These are phyloP conservation scores for Platysternon megacephalum DNA, from an alignment of 2,113 vertebrate species.

Conservation along the genomic window DNA sequence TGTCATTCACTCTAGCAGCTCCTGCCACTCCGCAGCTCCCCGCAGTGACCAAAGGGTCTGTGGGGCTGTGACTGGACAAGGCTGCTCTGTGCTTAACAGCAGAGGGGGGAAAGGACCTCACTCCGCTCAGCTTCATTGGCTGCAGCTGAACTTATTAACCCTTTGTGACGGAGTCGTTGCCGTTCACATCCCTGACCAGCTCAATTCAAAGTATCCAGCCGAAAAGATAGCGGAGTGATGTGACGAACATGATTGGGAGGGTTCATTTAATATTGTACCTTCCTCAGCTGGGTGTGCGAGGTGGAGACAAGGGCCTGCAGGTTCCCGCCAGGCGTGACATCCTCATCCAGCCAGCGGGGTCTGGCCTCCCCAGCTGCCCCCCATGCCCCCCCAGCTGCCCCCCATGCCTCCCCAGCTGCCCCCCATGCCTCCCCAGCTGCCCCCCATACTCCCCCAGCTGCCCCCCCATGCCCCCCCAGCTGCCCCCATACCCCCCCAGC, in stretches of 20 bases:
- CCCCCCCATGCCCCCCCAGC: neutral
- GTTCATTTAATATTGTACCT: neutral
- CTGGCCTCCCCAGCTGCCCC: neutral
- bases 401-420: neutral
- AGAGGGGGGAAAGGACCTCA: neutral
- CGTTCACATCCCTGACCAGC: neutral
- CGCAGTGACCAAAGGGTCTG: neutral
- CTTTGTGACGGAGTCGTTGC: neutral
- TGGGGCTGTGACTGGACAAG: neutral
- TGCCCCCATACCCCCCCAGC: no score
- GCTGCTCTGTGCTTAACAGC: neutral
- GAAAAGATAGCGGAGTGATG: neutral
- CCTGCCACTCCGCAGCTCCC: neutral
- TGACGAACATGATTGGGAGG: neutral
- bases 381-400: no score
- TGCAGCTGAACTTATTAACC: neutral
- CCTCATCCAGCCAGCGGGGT: neutral
- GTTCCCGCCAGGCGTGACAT: neutral
- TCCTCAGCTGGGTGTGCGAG: rapidly evolving
- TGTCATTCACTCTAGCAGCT: neutral
- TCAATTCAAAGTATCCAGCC: neutral
- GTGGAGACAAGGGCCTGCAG: neutral
- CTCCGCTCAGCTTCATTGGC: neutral
- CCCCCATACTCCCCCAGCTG: no score
- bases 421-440: neutral